Base-by-base conservation (phyloP, 1,140 invertebrate genomes). In the Bicyclus anynana region DNA sequence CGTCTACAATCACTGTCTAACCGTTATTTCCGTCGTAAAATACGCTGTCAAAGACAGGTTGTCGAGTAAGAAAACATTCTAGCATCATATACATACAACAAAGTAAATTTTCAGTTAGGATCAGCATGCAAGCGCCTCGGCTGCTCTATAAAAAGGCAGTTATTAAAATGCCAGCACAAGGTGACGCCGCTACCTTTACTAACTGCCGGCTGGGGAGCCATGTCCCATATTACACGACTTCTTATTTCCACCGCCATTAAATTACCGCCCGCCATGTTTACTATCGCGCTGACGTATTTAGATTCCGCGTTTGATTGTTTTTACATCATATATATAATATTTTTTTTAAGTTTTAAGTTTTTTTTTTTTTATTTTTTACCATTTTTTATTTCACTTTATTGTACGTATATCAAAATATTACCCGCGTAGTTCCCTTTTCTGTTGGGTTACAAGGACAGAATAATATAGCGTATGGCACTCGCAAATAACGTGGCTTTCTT, bases 121-220 rank as follows among this genome's bases (percentile, higher is more conserved):
- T 33, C 29, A 7, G n/a, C 29, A 12, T 33, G 29, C 48, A 18
- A 27, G n/a, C 16, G 18, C 16, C 26, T 33, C 29, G 2, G 10
- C 29, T 33, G 29, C 29, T 3, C 29, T 33, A 33, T 33, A 33
- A 37, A 51, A 61, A 35, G 65, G 60, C 69, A 67, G 71, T 77
- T 80, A 82, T 82, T 70, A 80, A 80, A 79, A 82, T 80, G 72
- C 63, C 77, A 74, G 55, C 37, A 62, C 63, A 57, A 65, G 65
- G 65, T 67, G 69, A 70, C 67, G 65, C 66, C 62, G 61, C 9
- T 17, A 57, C 59, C 64, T 57, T 60, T 5, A 5, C 53, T 77
- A 77, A 83, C 73, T 60, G 68, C 65, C 73, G 67, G 48, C 76
- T 53, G 50, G 77, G 81, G 81, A 79, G 68, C 76, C 50, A 71